Conservation (phyloP, 1,140 invertebrate genomes). For the Drosophila azteca region DNA sequence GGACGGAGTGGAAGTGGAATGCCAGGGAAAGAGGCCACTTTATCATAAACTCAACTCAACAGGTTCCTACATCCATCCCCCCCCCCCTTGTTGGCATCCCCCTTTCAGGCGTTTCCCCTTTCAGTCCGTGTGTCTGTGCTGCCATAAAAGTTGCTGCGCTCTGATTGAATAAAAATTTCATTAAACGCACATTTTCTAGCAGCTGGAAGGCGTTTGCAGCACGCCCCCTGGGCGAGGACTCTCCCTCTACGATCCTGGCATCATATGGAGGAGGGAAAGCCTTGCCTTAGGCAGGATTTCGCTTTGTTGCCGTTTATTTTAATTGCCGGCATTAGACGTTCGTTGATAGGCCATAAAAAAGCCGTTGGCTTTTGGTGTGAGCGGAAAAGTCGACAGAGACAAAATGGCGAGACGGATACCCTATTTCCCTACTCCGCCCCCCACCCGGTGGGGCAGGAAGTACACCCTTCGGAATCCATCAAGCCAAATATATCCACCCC, state of each 20-base stretch:
- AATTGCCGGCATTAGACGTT: slow-evolving; percentile 75
- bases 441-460: neutral
- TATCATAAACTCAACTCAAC: slow-evolving; percentile 57
- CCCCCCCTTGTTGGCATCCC: neutral
- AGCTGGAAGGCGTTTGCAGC: slow-evolving; percentile 31
- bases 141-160: slow-evolving; percentile 62
- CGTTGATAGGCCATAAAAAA: slow-evolving; percentile 75
- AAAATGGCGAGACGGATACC: slow-evolving; percentile 13
- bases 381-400: slow-evolving; percentile 2
- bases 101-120: neutral
- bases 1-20: neutral
- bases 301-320: slow-evolving; percentile 71
- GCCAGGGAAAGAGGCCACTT: slow-evolving; percentile 33
- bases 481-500: slow-evolving; percentile 8
- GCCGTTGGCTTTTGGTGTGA: slow-evolving; percentile 22
- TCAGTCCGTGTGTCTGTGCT: slow-evolving; percentile 10
- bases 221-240: slow-evolving; percentile 7
- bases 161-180: slow-evolving; percentile 81
- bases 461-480: neutral
- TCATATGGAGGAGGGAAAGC: slow-evolving; percentile 16
- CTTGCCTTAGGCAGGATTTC: slow-evolving; percentile 13
- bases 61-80: slow-evolving; percentile 23
- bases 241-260: neutral
- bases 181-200: slow-evolving; percentile 75
- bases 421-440: too few relatives aligned